A percentile compares a stretch with the other conserved stretches of the same genome.
Evolutionary conservation across 1,140 invertebrate species (phyloP).

Genomic region (Pseudomyrmex cubaensis): DNA sequence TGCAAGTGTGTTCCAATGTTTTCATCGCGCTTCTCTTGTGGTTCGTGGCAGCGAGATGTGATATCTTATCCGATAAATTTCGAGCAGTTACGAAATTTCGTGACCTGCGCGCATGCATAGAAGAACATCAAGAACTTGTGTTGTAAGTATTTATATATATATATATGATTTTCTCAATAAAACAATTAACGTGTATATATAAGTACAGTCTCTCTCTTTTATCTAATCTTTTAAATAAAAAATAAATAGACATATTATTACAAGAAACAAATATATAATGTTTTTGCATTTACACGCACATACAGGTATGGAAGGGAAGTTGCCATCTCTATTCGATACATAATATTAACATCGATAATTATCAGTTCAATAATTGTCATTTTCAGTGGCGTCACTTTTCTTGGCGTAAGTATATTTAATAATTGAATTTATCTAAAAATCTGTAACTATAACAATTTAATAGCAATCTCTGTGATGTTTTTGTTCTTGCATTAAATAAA

Average conservation of each 20-base stretch:
- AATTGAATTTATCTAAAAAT: background rate
- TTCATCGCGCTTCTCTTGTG: constrained; percentile 67
- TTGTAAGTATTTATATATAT: constrained; percentile 38
- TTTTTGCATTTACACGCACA: no score
- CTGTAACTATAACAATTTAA: background rate
- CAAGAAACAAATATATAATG: background rate
- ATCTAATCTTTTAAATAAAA: no score
- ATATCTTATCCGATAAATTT: constrained; percentile 60
- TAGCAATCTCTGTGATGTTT: background rate
- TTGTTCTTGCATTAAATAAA: background rate
- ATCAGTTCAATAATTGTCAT: constrained; percentile 33
- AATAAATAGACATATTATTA: no score
- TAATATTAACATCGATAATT: constrained; percentile 11
- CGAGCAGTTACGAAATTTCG: background rate
- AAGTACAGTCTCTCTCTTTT: no score
- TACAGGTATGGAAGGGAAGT: constrained; percentile 23
- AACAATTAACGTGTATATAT: background rate
- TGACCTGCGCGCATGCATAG: constrained; percentile 40
- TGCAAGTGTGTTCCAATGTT: constrained; percentile 57
- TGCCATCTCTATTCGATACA: constrained; percentile 35
- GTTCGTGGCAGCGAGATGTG: constrained; percentile 68
- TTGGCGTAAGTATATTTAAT: constrained; percentile 28
- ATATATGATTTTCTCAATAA: background rate
- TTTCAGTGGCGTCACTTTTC: constrained; percentile 42
- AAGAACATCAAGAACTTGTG: constrained; percentile 62